Conservation (phyloP, 2,888 invertebrate genomes). For the Panopea generosa region DNA sequence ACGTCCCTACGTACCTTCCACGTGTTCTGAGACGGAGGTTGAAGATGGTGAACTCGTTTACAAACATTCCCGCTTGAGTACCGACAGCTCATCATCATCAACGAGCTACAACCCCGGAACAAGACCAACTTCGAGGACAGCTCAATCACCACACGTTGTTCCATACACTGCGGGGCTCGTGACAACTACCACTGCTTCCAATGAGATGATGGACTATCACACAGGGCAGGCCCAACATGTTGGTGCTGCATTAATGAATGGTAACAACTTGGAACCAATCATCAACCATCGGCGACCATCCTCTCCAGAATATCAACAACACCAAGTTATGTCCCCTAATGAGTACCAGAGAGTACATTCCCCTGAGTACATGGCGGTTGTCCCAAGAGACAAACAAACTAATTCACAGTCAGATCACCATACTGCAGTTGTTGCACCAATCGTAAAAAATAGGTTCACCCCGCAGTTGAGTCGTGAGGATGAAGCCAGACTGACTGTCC, state of each 20-base stretch:
- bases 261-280: background rate
- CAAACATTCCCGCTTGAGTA: slow-evolving; percentile 65
- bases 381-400: slow-evolving; percentile 22
- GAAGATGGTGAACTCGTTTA: slow-evolving; percentile 51
- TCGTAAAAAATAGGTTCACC: slow-evolving; percentile 59
- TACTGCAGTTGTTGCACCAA: slow-evolving; percentile 67
- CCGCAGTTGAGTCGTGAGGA: slow-evolving; percentile 68
- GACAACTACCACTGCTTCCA: slow-evolving; percentile 23
- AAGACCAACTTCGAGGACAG: slow-evolving; percentile 34
- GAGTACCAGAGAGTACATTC: slow-evolving; percentile 47
- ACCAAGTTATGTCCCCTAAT: slow-evolving; percentile 11
- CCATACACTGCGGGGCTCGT: slow-evolving; percentile 32
- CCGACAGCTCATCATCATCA: slow-evolving; percentile 57
- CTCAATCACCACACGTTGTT: slow-evolving; percentile 24
- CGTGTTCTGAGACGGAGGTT: slow-evolving; percentile 42
- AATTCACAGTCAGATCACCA: slow-evolving; percentile 54
- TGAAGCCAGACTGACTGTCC: slow-evolving; percentile 75
- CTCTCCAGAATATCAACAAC: slow-evolving; percentile 33
- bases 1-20: slow-evolving; percentile 79
- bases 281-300: slow-evolving; percentile 15
- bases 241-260: background rate
- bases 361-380: slow-evolving; percentile 38
- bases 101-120: slow-evolving; percentile 43
- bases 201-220: slow-evolving; percentile 48
- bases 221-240: slow-evolving; percentile 40